phyloP scores from a whole-genome alignment of 2,113 vertebrate genomes.

The Limanda limanda region DNA sequence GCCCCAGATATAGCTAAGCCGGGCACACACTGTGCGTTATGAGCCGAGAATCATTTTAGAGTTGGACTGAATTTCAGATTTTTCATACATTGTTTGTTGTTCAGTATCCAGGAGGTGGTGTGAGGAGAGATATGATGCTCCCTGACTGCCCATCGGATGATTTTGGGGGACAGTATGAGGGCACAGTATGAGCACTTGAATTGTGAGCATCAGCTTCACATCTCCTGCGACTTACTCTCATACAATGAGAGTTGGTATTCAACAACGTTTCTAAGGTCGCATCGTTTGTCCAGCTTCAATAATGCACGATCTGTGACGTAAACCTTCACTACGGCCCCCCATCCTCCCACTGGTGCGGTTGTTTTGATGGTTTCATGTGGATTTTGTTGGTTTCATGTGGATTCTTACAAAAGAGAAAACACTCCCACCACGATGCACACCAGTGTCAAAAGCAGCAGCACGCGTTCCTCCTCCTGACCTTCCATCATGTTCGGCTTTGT shows the following conservation, averaged over 20 bases:
- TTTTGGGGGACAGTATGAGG: no score
- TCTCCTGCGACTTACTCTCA: no score
- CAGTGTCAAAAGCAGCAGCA: not conserved
- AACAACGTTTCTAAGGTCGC: not conserved
- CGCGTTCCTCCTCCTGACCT: not conserved
- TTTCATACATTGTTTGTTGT: no score
- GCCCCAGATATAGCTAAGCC: no score
- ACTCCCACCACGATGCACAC: constrained; percentile 2
- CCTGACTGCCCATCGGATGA: no score
- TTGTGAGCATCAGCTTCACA: not conserved
- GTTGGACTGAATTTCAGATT: no score
- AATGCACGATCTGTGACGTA: not conserved
- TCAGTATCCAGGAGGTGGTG: no score
- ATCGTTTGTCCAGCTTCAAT: not conserved
- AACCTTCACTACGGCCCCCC: not conserved
- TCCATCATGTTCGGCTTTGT: not conserved
- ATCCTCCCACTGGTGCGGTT: not conserved
- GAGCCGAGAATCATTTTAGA: no score
- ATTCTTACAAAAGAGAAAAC: not conserved
- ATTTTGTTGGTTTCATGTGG: not conserved
- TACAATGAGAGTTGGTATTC: no score
- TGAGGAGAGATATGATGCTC: no score
- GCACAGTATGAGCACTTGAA: no score
- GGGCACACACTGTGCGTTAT: no score
- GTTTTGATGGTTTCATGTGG: not conserved